These are phyloP conservation scores for Sarotherodon lohbergeri DNA, from an alignment of 2,113 vertebrate species.

Conservation along the genomic window DNA sequence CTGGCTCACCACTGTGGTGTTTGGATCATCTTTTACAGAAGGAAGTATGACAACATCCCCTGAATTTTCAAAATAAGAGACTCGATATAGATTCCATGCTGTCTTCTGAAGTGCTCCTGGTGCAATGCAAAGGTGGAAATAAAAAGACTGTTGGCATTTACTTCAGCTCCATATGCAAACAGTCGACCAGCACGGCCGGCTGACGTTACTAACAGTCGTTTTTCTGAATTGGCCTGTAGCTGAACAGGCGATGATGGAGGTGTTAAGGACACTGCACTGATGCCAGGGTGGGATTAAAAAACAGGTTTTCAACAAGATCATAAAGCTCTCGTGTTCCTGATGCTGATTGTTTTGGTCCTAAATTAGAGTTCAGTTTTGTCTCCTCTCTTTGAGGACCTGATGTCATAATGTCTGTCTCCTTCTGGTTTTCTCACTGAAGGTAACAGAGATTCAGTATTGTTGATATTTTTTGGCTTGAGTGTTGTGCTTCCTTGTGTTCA, in stretches of 20 bases:
- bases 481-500: background rate
- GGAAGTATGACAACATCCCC: background rate
- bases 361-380: rapidly evolving
- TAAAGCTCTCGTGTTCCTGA: background rate
- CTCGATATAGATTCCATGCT: background rate
- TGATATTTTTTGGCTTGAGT: background rate
- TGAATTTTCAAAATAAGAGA: background rate
- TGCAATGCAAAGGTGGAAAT: background rate
- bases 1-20: background rate
- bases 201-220: background rate
- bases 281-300: background rate
- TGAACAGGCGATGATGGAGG: too few relatives aligned
- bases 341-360: background rate
- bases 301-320: background rate
- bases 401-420: background rate
- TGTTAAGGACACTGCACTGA: rapidly evolving
- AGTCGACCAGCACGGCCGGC: background rate
- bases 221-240: background rate
- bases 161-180: background rate
- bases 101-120: background rate
- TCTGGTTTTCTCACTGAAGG: background rate
- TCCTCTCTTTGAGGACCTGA: background rate
- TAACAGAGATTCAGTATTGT: background rate
- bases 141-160: background rate
- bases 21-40: background rate